These are phyloP conservation scores for Apodemia zela DNA, from an alignment of 2,888 invertebrate species.

Conservation along the genomic window DNA sequence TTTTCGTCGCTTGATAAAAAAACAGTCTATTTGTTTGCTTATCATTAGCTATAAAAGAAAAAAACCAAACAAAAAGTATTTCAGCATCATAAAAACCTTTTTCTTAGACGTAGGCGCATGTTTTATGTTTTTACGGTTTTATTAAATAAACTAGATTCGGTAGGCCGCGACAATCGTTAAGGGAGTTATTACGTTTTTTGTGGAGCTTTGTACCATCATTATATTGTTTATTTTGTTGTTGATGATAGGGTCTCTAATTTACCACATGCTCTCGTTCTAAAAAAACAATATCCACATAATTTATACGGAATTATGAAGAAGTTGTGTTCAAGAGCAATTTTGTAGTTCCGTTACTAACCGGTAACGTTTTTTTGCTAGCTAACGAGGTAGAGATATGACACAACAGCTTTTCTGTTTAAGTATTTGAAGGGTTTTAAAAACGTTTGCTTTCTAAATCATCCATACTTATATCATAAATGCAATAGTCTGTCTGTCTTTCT, in stretches of 20 bases:
- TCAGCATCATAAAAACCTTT: background rate
- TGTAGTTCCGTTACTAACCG: slow-evolving; percentile 62
- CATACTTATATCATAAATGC: too few species aligned
- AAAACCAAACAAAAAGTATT: background rate
- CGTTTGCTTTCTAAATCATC: too few species aligned
- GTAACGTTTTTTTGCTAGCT: slow-evolving; percentile 53
- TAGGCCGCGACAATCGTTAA: slow-evolving; percentile 53
- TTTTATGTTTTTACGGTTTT: slow-evolving; percentile 23
- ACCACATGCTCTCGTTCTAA: slow-evolving; percentile 65
- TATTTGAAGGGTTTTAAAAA: background rate
- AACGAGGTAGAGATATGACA: slow-evolving; percentile 27
- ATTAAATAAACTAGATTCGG: slow-evolving; percentile 45
- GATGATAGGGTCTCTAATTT: slow-evolving; percentile 68
- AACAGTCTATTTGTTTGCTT: too few species aligned
- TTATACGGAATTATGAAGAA: slow-evolving; percentile 68
- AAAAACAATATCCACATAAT: slow-evolving; percentile 76
- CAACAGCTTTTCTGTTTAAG: background rate
- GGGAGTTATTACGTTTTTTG: slow-evolving; percentile 58
- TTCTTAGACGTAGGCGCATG: slow-evolving; percentile 9
- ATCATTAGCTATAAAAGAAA: too few species aligned
- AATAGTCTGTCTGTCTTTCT: too few species aligned
- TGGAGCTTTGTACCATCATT: slow-evolving; percentile 56
- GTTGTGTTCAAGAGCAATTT: slow-evolving; percentile 67
- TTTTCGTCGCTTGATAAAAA: too few species aligned
- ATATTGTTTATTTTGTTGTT: slow-evolving; percentile 65